Conservation (phyloP, 2,113 vertebrate species). For the Paradoxurus hermaphroditus region DNA sequence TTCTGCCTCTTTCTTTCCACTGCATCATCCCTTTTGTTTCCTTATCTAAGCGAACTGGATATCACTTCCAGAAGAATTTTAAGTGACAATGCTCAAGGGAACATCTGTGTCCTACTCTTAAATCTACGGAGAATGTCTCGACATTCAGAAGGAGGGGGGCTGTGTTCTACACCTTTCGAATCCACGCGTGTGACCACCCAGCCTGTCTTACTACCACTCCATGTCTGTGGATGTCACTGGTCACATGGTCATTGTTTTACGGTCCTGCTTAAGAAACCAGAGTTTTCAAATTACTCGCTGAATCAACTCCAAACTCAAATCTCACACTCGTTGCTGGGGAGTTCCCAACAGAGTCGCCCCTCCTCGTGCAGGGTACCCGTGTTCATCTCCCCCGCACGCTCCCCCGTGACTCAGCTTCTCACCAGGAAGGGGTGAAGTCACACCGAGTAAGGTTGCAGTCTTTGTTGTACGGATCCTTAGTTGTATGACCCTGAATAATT, state of each 20-base stretch:
- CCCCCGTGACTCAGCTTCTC: neutral
- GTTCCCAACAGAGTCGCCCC: neutral
- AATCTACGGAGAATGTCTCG: neutral
- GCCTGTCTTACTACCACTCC: neutral
- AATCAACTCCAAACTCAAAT: neutral
- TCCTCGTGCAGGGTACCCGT: neutral
- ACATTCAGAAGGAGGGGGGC: neutral
- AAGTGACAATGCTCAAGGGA: neutral
- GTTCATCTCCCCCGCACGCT: fast-evolving
- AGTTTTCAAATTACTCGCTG: neutral
- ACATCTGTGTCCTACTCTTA: neutral
- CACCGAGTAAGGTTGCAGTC: neutral
- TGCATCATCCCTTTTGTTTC: neutral
- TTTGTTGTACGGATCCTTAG: too few species aligned
- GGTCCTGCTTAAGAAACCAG: neutral
- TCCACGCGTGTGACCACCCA: neutral
- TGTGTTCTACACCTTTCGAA: too few species aligned
- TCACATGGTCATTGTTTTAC: neutral
- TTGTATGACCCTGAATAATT: too few species aligned
- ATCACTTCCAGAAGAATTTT: neutral
- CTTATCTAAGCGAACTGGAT: neutral
- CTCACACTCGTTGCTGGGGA: neutral
- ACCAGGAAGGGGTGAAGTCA: neutral
- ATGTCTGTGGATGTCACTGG: neutral
- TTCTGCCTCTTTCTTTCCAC: neutral